These are phyloP conservation scores for Tetragnatha montana DNA, from an alignment of 2,888 invertebrate genomes.

Conservation along the genomic window DNA sequence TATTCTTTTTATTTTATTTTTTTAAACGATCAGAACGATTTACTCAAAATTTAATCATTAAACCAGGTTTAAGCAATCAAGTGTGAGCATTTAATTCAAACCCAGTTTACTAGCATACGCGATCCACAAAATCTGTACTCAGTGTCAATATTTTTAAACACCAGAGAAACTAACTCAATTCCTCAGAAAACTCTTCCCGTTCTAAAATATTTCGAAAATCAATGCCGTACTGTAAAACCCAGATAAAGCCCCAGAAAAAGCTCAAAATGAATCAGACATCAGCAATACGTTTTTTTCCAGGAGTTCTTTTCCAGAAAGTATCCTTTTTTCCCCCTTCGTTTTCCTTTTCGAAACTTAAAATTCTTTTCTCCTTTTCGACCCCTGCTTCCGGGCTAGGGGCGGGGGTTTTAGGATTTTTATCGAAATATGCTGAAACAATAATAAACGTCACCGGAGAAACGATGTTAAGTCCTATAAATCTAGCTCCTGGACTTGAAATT, in stretches of 20 bases:
- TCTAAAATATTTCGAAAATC: neutral
- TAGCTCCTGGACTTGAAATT: neutral
- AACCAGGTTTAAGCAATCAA: too few species aligned
- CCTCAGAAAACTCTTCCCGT: too few species aligned
- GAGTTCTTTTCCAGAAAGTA: neutral
- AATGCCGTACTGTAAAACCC: neutral
- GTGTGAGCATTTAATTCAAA: too few species aligned
- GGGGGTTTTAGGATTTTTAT: neutral
- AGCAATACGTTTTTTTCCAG: neutral
- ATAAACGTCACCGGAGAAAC: neutral
- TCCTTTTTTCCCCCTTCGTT: neutral
- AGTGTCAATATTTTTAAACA: too few species aligned
- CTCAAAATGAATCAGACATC: neutral
- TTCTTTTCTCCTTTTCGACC: neutral
- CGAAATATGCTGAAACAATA: slow-evolving; percentile 1
- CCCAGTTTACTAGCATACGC: too few species aligned
- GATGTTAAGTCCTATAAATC: neutral
- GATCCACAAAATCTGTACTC: too few species aligned
- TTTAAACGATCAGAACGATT: too few species aligned
- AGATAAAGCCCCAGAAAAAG: neutral
- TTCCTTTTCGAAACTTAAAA: neutral
- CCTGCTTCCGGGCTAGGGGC: neutral
- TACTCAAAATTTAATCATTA: too few species aligned
- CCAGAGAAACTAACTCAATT: too few species aligned
- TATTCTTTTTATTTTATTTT: too few species aligned